Evolutionary conservation across 2,888 invertebrate species (phyloP).

Genomic region (Drosophila meridionalis): DNA sequence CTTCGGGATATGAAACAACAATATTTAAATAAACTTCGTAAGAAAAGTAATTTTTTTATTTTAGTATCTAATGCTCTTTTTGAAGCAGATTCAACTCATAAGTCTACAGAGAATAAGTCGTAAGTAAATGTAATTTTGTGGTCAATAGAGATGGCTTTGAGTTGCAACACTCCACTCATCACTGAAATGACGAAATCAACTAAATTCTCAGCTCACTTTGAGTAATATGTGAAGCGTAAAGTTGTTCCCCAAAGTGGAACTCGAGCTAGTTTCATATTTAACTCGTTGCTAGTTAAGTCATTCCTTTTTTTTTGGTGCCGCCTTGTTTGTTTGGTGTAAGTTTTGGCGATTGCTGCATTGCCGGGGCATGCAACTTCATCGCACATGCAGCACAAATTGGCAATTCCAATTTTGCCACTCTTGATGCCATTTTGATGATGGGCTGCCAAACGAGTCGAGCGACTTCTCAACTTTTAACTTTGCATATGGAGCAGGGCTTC

Average conservation of each 20-base stretch:
- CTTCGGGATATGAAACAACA: not conserved
- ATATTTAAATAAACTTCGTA: not conserved
- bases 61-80: not conserved
- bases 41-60: not conserved
- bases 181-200: not conserved
- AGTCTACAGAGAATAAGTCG: not conserved
- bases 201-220: slow-evolving; percentile 8
- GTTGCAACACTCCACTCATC: not conserved
- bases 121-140: slow-evolving; percentile 4
- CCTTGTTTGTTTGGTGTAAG: slow-evolving; percentile 23
- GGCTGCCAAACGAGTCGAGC: slow-evolving; percentile 52
- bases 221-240: slow-evolving; percentile 9
- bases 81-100: not conserved
- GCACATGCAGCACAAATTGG: slow-evolving; percentile 67
- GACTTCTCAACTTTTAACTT: slow-evolving; percentile 56
- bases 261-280: slow-evolving; percentile 46
- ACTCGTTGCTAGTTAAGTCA: slow-evolving; percentile 50
- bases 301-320: not conserved
- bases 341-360: slow-evolving; percentile 20
- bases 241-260: slow-evolving; percentile 24
- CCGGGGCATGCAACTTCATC: slow-evolving; percentile 37
- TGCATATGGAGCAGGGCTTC: slow-evolving; percentile 43
- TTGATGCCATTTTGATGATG: slow-evolving; percentile 72
- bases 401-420: slow-evolving; percentile 73
- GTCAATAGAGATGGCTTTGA: slow-evolving; percentile 2